These are phyloP conservation scores for Lamellibrachia columna DNA, from an alignment of 2,888 invertebrate species.

Conservation along the genomic window DNA sequence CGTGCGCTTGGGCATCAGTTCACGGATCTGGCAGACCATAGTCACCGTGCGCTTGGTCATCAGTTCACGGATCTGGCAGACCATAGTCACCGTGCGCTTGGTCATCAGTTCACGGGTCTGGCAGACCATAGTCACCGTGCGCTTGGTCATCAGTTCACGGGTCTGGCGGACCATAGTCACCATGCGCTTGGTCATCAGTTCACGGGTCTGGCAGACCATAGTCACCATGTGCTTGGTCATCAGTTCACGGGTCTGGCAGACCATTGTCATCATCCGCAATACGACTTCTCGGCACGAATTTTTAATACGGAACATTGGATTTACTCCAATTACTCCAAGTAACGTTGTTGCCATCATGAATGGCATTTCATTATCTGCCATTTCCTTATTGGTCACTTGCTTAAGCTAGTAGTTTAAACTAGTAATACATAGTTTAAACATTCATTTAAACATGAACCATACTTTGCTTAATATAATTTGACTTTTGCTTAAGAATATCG, in stretches of 20 bases:
- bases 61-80: neutral
- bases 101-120: neutral
- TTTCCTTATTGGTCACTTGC: neutral
- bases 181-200: neutral
- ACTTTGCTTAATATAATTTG: too few species aligned
- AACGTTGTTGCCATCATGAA: neutral
- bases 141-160: neutral
- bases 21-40: neutral
- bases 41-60: neutral
- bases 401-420: too few species aligned
- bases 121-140: neutral
- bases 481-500: too few species aligned
- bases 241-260: neutral
- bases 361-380: neutral
- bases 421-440: too few species aligned
- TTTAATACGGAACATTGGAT: neutral
- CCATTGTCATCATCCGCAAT: neutral
- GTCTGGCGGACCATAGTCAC: neutral
- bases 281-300: neutral
- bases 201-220: neutral
- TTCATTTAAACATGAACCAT: too few species aligned
- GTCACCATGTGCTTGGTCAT: neutral
- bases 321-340: constrained; percentile 6
- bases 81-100: neutral
- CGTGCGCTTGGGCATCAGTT: too few species aligned